Evolutionary conservation across 2,888 invertebrate species (phyloP).

Genomic region (Eupithecia subumbrata): DNA sequence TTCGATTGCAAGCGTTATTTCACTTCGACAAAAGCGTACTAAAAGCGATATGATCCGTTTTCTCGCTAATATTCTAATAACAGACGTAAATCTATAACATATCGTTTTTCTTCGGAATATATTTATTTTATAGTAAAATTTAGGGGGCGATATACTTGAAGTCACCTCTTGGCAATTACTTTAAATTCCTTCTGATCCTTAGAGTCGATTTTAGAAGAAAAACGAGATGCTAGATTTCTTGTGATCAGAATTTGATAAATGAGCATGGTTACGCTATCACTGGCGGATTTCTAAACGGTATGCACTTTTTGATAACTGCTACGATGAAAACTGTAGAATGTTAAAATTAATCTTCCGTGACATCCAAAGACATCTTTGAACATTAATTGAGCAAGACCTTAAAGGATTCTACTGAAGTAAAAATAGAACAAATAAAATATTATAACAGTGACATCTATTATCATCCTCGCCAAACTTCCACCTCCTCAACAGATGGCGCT

Average conservation of each 20-base stretch:
- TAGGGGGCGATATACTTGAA: background rate
- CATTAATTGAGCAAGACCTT: background rate
- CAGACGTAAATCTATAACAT: background rate
- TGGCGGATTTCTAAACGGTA: slow-evolving; percentile 48
- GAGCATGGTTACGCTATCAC: slow-evolving; percentile 65
- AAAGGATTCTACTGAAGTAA: background rate
- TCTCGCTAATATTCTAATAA: slow-evolving; percentile 15
- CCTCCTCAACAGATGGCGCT: slow-evolving; percentile 22
- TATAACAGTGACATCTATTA: slow-evolving; percentile 28
- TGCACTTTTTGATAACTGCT: slow-evolving; percentile 57
- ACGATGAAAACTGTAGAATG: background rate
- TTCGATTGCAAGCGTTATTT: slow-evolving; percentile 36
- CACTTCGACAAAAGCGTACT: slow-evolving; percentile 39
- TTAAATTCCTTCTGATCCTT: background rate
- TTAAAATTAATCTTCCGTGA: background rate
- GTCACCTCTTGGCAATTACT: background rate
- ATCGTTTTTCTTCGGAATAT: background rate
- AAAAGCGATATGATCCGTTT: slow-evolving; percentile 34
- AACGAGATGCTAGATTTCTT: background rate
- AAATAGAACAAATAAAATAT: background rate
- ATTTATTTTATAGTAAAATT: background rate
- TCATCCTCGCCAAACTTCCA: background rate
- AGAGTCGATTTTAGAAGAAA: background rate
- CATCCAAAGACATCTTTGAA: background rate
- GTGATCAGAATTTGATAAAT: slow-evolving; percentile 51